Base-by-base conservation (phyloP, 2,113 vertebrate genomes). In the Podilymbus podiceps region DNA sequence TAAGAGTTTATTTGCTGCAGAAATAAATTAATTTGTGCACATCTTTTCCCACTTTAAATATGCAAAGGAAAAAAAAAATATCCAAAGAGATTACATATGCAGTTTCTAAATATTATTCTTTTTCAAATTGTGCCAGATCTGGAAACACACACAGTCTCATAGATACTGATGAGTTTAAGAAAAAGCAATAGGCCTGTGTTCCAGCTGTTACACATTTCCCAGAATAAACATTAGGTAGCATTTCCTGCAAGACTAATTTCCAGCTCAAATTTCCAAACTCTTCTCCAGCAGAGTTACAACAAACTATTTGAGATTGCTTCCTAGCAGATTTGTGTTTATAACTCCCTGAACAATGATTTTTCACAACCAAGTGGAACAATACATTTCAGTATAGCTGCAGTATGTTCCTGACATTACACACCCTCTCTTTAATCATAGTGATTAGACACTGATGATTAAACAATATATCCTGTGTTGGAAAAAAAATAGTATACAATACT, bases 201-300 rank as follows among this genome's bases (percentile, higher is more conserved):
- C 63, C 93, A 95, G 81, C 55, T 94, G 89, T 91, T 88, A 75
- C 50, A 85, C 31, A 44, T 71, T 68, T 91, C 85, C 78, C 82
- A 82, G 49, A 83, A 82, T 64, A 96, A 96, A 90, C 81, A 90
- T 64, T 50, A 96, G 78, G 91, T 79, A 94, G 85, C 74, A 69
- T 76, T 85, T 96, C 90, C 89, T 88, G 81, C 63, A 87, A 76
- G 74, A 49, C 55, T 91, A 15, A 88, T 78, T 95, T 89, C 73
- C 46, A 94, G 38, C 75, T 93, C 88, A 79, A 59, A 90, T 85
- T 96, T 90, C 82, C 78, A 35, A 78, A 94, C 62, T 40, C 77
- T 66, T 17, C 88, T 85, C 74, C 93, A 89, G 42, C 35, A 96
- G 31, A 93, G 69, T 90, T 85, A 94, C 42, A 85, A 68, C n/a